Base-by-base conservation (phyloP, 1,140 invertebrate species). In the Neodiprion virginianus region DNA sequence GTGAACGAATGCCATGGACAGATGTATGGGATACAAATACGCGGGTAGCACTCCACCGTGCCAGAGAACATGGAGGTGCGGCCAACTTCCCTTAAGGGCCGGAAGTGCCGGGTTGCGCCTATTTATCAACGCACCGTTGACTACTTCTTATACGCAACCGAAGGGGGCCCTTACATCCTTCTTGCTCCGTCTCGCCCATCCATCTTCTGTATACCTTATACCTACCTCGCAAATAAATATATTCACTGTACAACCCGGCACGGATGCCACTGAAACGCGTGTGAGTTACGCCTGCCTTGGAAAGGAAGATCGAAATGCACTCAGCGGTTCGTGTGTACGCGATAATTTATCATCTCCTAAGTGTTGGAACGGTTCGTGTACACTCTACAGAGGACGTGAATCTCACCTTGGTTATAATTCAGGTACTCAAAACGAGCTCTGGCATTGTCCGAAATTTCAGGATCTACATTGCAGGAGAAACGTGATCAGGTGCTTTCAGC, bases 101-200 rank as follows among this genome's bases (percentile, higher is more conserved):
- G 53, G 53, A 61, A 61, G 53, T 14, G 53, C n/a, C 11, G 53
- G 53, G 53, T 61, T 61, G 53, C n/a, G 8, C 53, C 53, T 61
- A 61, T 61, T 61, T 61, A 61, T 61, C 53, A 61, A 61, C 11
- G n/a, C 11, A 61, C 53, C 53, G 53, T 61, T 61, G 53, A 61
- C 53, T 61, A 61, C 53, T 61, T 61, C n/a, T 61, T 61, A 61
- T 61, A 17, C n/a, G 11, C 53, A 12, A 14, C n/a, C 53, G 53
- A 14, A 7, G 53, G 5, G 53, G 4, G 4, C 53, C 53, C 11
- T 17, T 12, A 17, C 53, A 61, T 17, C 53, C 53, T 61, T 17
- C 53, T 40, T 40, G 28, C 28, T 40, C 28, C 28, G 28, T 7
- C 53, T 61, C 53, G 53, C 53, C 53, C 53, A 61, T 61, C 53